These are phyloP conservation scores for Sebastes minor DNA, from an alignment of 2,797 vertebrate genomes.

Conservation along the genomic window DNA sequence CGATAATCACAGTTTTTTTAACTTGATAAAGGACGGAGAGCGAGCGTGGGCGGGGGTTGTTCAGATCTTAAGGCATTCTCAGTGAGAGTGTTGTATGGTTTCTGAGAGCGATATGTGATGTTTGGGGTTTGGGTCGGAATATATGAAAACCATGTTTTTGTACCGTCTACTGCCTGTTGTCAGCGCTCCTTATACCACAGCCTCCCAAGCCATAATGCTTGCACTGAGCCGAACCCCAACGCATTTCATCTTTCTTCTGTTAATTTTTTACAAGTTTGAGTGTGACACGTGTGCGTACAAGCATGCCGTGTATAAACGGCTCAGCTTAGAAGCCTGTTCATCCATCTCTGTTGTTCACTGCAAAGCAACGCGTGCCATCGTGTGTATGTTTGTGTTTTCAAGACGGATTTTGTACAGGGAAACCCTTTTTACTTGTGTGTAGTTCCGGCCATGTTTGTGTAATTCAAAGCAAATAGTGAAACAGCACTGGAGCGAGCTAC, in stretches of 20 bases:
- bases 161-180: conserved; percentile 62
- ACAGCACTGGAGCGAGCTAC: conserved; percentile 13
- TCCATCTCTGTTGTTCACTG: conserved; percentile 47
- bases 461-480: conserved; percentile 36
- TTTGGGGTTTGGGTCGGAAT: conserved; percentile 26
- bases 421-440: conserved; percentile 71
- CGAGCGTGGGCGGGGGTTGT: background rate
- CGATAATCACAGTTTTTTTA: conserved; percentile 45
- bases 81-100: conserved; percentile 35
- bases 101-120: conserved; percentile 25
- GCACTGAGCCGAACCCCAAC: conserved; percentile 64
- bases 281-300: conserved; percentile 34
- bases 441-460: conserved; percentile 55
- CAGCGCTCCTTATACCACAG: conserved; percentile 31
- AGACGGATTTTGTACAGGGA: conserved; percentile 78
- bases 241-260: conserved; percentile 45
- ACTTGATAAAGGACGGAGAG: conserved; percentile 28
- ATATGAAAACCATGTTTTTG: conserved; percentile 49
- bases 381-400: conserved; percentile 72
- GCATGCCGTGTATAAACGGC: conserved; percentile 37
- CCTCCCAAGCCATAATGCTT: conserved; percentile 66
- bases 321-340: conserved; percentile 34
- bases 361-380: conserved; percentile 62
- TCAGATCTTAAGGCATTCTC: conserved; percentile 45
- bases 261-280: conserved; percentile 38